phyloP scores from a whole-genome alignment of 2,888 invertebrate genomes.

The Spialia ferax region DNA sequence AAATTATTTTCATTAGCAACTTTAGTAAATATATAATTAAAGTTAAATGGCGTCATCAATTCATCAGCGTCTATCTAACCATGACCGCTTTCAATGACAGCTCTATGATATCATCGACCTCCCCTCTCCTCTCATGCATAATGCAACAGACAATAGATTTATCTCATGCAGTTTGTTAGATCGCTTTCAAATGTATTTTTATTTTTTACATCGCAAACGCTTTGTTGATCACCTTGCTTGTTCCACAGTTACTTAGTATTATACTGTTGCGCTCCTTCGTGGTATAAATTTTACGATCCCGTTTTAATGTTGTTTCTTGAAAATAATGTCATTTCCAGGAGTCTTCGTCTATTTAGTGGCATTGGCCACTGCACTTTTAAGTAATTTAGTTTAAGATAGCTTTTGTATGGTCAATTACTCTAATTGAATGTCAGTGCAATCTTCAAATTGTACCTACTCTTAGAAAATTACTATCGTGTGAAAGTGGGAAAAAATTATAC shows the following conservation, averaged over 20 bases:
- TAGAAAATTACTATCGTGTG: too few relatives aligned
- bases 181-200: constrained; percentile 15
- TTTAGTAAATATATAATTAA: not conserved
- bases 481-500: too few relatives aligned
- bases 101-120: constrained; percentile 22
- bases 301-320: too few relatives aligned
- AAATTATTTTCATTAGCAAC: not conserved
- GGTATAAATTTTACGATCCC: too few relatives aligned
- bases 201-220: not conserved
- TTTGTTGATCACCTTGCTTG: constrained; percentile 6
- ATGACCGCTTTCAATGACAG: constrained; percentile 25
- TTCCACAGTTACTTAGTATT: not conserved
- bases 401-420: too few relatives aligned
- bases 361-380: too few relatives aligned
- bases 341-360: too few relatives aligned
- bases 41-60: not conserved
- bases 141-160: constrained; percentile 22
- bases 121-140: constrained; percentile 20
- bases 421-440: too few relatives aligned
- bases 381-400: too few relatives aligned
- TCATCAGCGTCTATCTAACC: constrained; percentile 15
- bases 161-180: constrained; percentile 6
- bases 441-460: too few relatives aligned
- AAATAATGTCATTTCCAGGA: too few relatives aligned
- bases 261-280: not conserved